Conservation (phyloP, 2,888 invertebrate species). For the Metacarcinus magister region DNA sequence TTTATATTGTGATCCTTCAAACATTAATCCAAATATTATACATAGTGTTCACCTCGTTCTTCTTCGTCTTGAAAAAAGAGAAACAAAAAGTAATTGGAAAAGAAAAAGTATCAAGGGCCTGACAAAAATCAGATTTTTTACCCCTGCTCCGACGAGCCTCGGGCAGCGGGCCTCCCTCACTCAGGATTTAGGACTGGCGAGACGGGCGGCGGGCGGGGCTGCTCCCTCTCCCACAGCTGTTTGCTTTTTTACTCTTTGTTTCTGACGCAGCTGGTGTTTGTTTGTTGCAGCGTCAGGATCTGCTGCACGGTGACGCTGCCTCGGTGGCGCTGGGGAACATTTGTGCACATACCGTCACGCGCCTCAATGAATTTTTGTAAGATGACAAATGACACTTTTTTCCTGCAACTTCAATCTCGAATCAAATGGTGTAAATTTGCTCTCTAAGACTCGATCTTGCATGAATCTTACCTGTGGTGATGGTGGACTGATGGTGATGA, state of each 20-base stretch:
- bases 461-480: not conserved
- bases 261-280: slow-evolving; percentile 45
- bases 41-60: not conserved
- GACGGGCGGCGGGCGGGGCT: slow-evolving; percentile 41
- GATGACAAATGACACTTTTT: slow-evolving; percentile 31
- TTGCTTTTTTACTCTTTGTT: slow-evolving; percentile 34
- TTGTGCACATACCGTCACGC: slow-evolving; percentile 13
- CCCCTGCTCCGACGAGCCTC: slow-evolving; percentile 41
- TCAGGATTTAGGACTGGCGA: slow-evolving; percentile 41
- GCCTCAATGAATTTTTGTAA: not conserved
- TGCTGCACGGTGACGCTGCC: slow-evolving; percentile 5
- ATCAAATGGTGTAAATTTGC: not conserved
- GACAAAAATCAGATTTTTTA: slow-evolving; percentile 43
- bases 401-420: not conserved
- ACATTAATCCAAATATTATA: slow-evolving; percentile 33
- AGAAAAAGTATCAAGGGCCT: slow-evolving; percentile 36
- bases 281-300: slow-evolving; percentile 31
- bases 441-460: not conserved
- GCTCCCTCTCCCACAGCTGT: slow-evolving; percentile 29
- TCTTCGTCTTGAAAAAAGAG: slow-evolving; percentile 21
- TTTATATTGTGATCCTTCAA: not conserved
- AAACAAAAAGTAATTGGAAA: slow-evolving; percentile 19
- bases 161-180: slow-evolving; percentile 48
- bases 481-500: not conserved
- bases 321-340: not conserved